Evolutionary conservation across 2,113 vertebrate genomes (phyloP), one percentile per base, ranked within the genome.

Genomic region (Clarias macrocephalus): DNA sequence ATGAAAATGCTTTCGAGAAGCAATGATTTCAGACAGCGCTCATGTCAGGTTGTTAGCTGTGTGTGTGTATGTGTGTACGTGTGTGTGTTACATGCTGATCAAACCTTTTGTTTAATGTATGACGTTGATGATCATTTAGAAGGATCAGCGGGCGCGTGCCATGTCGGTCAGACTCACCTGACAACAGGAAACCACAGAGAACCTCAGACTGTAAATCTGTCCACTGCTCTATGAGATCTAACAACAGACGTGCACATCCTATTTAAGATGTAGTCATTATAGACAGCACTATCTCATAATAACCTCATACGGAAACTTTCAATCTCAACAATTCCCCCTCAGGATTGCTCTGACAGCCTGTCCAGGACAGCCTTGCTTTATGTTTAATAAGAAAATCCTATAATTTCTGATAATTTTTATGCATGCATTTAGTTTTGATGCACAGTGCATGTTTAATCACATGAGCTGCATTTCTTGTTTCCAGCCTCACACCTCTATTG

Each of bases 401-500:
- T 48, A 1, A 48, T 48, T 48, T 48, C 42, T 42, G 42, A 42
- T 5, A 48, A 2, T 37, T 37, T 48, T 8, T 0, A 48, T 48
- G 6, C 9, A 52, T 80, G 11, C 2, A 2, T 76, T 85, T 77
- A 7, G 48, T 48, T 48, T 0, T 48, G 56, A 4, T 23, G 52
- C 42, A 33, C 10, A 68, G 12, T 16, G n/a, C 25, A 56, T 56
- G 56, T 28, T 21, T 42, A 16, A 63, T 84, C 60, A 37, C 60
- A 19, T 33, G 9, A 79, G 77, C 75, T 73, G 54, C 42, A 23
- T 33, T 63, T 72, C n/a, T 84, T 73, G 48, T 79, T 79, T 62
- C n/a, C 52, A 84, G 18, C 19, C n/a, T 60, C 30, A 80, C 30
- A 1, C 88, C 88, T 91, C 83, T 23, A n/a, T 88, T 89, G 52